phyloP scores from a whole-genome alignment of 2,113 vertebrate genomes.

The Sarotherodon lohbergeri region DNA sequence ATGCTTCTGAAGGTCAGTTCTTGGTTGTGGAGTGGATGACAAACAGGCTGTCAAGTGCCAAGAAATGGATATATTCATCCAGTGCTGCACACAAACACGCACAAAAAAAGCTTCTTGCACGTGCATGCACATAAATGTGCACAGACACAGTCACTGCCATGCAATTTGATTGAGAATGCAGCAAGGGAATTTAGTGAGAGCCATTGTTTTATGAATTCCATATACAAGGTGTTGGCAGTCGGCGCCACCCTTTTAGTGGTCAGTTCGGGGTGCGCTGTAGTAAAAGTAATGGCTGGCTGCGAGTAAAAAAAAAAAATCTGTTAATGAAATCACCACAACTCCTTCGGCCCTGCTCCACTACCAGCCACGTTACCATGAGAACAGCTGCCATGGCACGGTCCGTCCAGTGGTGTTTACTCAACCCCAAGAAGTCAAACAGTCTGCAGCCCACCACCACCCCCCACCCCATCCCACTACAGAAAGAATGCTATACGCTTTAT shows the following conservation, averaged over 20 bases:
- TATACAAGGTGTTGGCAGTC: constrained; percentile 68
- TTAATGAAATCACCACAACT: constrained; percentile 48
- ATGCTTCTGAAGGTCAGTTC: constrained; percentile 90
- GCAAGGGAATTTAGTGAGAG: constrained; percentile 76
- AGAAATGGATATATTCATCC: constrained; percentile 84
- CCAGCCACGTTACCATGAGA: constrained; percentile 36
- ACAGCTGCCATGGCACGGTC: constrained; percentile 5
- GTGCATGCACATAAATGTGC: constrained; percentile 37
- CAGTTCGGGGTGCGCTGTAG: constrained; percentile 31
- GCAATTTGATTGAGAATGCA: constrained; percentile 69
- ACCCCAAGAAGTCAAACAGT: constrained; percentile 22
- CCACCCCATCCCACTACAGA: not conserved
- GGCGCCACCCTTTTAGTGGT: constrained; percentile 45
- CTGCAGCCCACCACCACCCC: not conserved
- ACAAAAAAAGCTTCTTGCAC: constrained; percentile 75
- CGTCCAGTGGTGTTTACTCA: constrained; percentile 39
- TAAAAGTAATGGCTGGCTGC: constrained; percentile 45
- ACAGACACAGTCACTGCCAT: constrained; percentile 40
- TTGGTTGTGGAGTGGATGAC: constrained; percentile 84
- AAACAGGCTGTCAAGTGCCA: constrained; percentile 92
- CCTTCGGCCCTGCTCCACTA: not conserved
- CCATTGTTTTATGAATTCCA: constrained; percentile 76
- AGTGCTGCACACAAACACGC: constrained; percentile 63
- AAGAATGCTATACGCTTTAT: constrained; percentile 46
- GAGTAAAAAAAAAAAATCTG: constrained; percentile 22